Evolutionary conservation across 2,797 vertebrate genomes (phyloP).

Genomic region (Aselliscus stoliczkanus): DNA sequence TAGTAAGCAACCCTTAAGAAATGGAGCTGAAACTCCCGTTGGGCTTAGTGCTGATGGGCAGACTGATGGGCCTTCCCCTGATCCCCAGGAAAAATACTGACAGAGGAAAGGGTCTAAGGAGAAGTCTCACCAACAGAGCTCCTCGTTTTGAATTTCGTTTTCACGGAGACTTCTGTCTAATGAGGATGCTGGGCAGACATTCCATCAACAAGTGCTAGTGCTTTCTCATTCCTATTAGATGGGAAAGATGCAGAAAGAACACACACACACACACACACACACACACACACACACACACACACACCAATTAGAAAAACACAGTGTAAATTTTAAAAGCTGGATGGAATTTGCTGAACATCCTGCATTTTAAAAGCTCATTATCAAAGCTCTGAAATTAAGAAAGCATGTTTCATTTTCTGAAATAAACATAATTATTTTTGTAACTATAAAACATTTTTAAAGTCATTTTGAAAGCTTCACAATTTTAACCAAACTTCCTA

Average conservation of each 20-base stretch:
- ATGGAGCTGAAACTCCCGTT: background rate
- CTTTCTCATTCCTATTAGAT: background rate
- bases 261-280: too few species aligned
- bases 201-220: background rate
- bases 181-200: background rate
- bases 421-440: constrained; percentile 4
- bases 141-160: background rate
- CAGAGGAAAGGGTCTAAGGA: background rate
- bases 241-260: background rate
- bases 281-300: too few species aligned
- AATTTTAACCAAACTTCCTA: constrained; percentile 49
- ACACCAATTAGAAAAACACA: background rate
- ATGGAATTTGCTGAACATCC: background rate
- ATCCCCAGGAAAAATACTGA: background rate
- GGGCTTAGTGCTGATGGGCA: background rate
- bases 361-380: constrained; percentile 33
- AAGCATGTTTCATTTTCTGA: constrained; percentile 11
- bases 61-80: background rate
- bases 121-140: background rate
- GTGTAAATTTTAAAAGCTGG: background rate
- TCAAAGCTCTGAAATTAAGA: constrained; percentile 37
- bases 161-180: background rate
- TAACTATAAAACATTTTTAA: constrained; percentile 40
- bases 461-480: constrained; percentile 26
- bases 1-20: background rate